These are phyloP conservation scores for Eugnorisma glareosa DNA, from an alignment of 2,888 invertebrate genomes.

Conservation along the genomic window DNA sequence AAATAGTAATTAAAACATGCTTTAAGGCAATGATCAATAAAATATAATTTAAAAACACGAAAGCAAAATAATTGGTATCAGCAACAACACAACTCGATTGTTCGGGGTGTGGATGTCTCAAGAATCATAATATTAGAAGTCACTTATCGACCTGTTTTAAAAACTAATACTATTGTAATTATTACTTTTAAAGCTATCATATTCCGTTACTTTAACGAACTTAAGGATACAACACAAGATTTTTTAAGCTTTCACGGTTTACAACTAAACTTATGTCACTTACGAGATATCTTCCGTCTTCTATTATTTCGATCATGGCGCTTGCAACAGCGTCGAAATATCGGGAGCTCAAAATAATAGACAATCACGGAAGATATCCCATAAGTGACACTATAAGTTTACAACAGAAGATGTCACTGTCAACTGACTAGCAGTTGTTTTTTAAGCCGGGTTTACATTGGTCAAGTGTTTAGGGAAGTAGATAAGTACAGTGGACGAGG, in stretches of 20 bases:
- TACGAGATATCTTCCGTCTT: too few species aligned
- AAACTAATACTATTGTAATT: slow-evolving; percentile 16
- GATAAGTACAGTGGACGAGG: background rate
- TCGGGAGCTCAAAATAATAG: too few species aligned
- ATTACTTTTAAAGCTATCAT: slow-evolving; percentile 16
- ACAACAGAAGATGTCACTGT: background rate
- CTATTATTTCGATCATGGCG: too few species aligned
- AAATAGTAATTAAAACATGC: slow-evolving; percentile 24
- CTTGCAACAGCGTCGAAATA: too few species aligned
- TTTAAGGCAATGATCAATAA: slow-evolving; percentile 6
- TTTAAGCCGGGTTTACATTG: background rate
- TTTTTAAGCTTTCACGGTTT: too few species aligned
- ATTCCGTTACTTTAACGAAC: background rate
- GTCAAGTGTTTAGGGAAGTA: background rate
- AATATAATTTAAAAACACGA: slow-evolving; percentile 17
- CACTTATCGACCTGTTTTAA: background rate
- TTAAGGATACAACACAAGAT: background rate
- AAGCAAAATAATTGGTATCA: background rate
- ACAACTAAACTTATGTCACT: too few species aligned
- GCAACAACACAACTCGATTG: background rate
- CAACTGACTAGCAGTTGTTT: slow-evolving; percentile 20
- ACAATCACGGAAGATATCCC: too few species aligned
- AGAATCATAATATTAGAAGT: background rate
- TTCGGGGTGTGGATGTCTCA: background rate
- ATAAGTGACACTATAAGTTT: too few species aligned